Conservation (phyloP, 2,888 invertebrate species). For the Meteorus colon region DNA sequence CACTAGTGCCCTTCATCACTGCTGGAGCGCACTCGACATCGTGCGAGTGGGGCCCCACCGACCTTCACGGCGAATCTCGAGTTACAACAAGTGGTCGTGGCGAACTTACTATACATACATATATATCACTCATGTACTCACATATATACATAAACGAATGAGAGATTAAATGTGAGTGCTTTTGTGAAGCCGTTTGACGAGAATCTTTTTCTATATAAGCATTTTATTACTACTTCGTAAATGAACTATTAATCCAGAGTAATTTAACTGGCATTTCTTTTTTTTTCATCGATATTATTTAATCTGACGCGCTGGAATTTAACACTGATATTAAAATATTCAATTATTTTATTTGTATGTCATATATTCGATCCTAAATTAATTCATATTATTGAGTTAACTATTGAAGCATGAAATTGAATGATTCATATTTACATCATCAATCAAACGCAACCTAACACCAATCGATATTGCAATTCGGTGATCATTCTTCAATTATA, state of each 20-base stretch:
- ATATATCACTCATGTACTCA: background rate
- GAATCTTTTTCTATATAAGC: background rate
- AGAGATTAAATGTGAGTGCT: background rate
- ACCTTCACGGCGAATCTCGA: slow-evolving; percentile 63
- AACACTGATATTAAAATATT: background rate
- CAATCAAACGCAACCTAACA: too few species aligned
- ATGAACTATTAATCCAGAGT: background rate
- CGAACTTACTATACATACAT: slow-evolving; percentile 27
- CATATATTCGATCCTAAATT: background rate
- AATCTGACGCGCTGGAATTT: background rate
- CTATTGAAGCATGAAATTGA: background rate
- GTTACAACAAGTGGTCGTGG: slow-evolving; percentile 63
- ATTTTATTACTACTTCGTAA: too few species aligned
- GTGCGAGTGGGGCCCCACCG: slow-evolving; percentile 36
- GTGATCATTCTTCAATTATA: too few species aligned
- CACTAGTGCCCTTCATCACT: slow-evolving; percentile 14
- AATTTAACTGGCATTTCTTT: background rate
- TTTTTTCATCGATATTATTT: background rate
- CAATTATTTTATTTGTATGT: background rate
- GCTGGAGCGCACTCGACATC: background rate
- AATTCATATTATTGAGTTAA: background rate
- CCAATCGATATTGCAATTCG: too few species aligned
- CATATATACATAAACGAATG: background rate
- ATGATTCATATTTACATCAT: background rate
- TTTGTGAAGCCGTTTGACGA: background rate